A percentile compares a stretch with the other conserved stretches of the same genome.
These are phyloP conservation scores for Gulo gulo DNA, from an alignment of 2,113 vertebrate genomes.

Conservation along the genomic window DNA sequence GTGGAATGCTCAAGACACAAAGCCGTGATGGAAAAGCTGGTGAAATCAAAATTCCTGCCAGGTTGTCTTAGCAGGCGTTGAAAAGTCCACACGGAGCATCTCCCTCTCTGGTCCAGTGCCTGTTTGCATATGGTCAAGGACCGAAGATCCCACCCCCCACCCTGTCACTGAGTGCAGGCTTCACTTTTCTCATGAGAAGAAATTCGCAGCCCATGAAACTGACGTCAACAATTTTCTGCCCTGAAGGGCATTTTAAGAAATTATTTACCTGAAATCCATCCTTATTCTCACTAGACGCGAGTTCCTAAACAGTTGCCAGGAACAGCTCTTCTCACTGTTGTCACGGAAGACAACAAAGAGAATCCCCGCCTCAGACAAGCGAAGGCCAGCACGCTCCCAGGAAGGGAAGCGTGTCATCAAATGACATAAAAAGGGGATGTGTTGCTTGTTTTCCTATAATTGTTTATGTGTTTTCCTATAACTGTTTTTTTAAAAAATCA, in stretches of 20 bases:
- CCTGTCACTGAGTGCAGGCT: rapidly evolving
- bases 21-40: neutral
- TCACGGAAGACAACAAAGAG: neutral
- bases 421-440: constrained; percentile 8
- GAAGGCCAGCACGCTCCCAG: neutral
- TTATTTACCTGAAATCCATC: neutral
- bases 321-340: neutral
- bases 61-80: neutral
- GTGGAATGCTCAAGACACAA: neutral
- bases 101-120: neutral
- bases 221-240: neutral
- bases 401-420: neutral
- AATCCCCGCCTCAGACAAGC: neutral
- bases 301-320: neutral
- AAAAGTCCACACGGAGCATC: neutral
- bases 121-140: neutral
- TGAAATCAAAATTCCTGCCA: neutral
- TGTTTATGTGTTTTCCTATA: constrained; percentile 40
- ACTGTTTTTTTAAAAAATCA: neutral
- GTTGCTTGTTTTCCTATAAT: constrained; percentile 52
- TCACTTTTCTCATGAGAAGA: neutral
- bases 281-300: neutral
- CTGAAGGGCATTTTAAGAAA: constrained; percentile 23
- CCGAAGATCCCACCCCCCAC: neutral
- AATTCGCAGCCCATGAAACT: neutral